Percentiles rank a stretch among this genome's conserved stretches.
Evolutionary conservation across 2,888 invertebrate genomes (phyloP).

Genomic region (Zygothrica quintamaculata): DNA sequence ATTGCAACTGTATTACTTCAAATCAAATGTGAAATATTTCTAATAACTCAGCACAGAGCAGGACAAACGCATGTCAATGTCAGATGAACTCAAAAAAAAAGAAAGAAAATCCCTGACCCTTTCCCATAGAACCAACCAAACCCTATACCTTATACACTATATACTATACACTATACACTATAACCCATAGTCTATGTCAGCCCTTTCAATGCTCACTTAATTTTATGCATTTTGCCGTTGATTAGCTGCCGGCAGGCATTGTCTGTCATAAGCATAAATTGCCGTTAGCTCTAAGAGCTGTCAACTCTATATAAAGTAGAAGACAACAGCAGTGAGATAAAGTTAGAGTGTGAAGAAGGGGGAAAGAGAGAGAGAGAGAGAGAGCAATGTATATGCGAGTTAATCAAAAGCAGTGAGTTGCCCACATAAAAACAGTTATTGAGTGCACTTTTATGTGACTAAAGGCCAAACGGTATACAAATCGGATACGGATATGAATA

Average conservation of each 20-base stretch:
- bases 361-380: background rate
- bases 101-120: slow-evolving; percentile 2
- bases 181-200: slow-evolving; percentile 1
- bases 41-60: slow-evolving; percentile 57
- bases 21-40: slow-evolving; percentile 63
- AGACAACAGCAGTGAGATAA: too few relatives aligned
- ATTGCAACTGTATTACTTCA: slow-evolving; percentile 50
- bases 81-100: slow-evolving; percentile 17
- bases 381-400: slow-evolving; percentile 32
- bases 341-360: background rate
- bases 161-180: slow-evolving; percentile 19
- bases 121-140: background rate
- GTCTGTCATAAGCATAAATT: slow-evolving; percentile 43
- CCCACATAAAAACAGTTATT: slow-evolving; percentile 65
- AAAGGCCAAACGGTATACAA: slow-evolving; percentile 1
- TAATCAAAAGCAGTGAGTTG: slow-evolving; percentile 56
- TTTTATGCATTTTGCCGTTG: slow-evolving; percentile 78
- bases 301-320: slow-evolving; percentile 5
- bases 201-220: slow-evolving; percentile 65
- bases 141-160: slow-evolving; percentile 19
- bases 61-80: slow-evolving; percentile 41
- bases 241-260: slow-evolving; percentile 75
- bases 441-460: slow-evolving; percentile 37
- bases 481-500: background rate
- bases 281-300: slow-evolving; percentile 55